A percentile compares a stretch with the other conserved stretches of the same genome.
Evolutionary conservation across 2,113 vertebrate species (phyloP).

Genomic region (Stomatorhinus ivindoensis): DNA sequence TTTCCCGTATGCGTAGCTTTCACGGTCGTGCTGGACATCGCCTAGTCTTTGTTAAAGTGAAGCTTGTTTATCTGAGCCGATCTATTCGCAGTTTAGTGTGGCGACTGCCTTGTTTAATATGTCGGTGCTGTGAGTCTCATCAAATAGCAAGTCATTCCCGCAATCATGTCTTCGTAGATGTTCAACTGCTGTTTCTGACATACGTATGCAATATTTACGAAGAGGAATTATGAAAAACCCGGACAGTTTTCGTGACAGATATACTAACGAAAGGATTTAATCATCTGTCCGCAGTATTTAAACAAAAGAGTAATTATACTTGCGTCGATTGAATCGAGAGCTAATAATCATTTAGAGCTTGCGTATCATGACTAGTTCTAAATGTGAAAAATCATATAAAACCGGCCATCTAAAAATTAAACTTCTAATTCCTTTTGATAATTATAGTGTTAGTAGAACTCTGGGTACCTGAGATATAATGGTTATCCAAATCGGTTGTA

Average conservation of each 20-base stretch:
- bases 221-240: slow-evolving; percentile 9
- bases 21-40: background rate
- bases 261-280: background rate
- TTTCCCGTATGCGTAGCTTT: background rate
- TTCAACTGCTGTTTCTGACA: background rate
- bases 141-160: slow-evolving; percentile 18
- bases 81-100: slow-evolving; percentile 14
- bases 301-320: background rate
- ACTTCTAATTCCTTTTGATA: background rate
- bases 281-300: background rate
- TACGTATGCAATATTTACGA: slow-evolving; percentile 16
- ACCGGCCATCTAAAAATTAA: background rate
- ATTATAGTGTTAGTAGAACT: background rate
- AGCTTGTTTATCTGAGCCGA: slow-evolving; percentile 28
- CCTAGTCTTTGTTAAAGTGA: slow-evolving; percentile 35
- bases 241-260: background rate
- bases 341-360: background rate
- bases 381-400: background rate
- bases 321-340: background rate
- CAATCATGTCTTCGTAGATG: slow-evolving; percentile 16
- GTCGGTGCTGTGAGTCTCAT: background rate
- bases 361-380: background rate
- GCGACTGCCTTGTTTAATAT: slow-evolving; percentile 15
- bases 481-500: background rate
- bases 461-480: background rate